A percentile compares a stretch with the other conserved stretches of the same genome.
phyloP scores from a whole-genome alignment of 2,888 invertebrate genomes.

The Agriopis aurantiaria region DNA sequence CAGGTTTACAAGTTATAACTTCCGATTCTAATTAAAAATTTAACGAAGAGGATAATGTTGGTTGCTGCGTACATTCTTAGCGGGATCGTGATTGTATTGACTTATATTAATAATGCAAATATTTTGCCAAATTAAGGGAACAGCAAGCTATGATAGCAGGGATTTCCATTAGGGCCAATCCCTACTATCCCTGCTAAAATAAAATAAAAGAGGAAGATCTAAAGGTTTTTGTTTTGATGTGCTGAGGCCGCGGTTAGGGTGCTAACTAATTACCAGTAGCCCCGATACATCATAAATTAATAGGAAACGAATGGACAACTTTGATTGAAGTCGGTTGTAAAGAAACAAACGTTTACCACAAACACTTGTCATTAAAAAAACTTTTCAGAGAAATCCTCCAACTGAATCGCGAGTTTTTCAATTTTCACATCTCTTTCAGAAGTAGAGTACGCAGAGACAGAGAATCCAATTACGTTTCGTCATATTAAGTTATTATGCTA shows the following conservation, averaged over 20 bases:
- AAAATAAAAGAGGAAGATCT: no score
- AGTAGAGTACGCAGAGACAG: slow-evolving; percentile 55
- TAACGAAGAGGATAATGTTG: slow-evolving; percentile 72
- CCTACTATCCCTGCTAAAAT: no score
- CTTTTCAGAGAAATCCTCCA: slow-evolving; percentile 11
- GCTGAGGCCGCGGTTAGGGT: no score
- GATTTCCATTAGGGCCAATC: neutral
- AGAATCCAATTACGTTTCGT: slow-evolving; percentile 76
- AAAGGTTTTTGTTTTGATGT: no score
- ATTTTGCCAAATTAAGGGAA: neutral
- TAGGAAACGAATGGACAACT: no score
- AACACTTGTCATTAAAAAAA: slow-evolving; percentile 3
- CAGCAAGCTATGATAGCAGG: neutral
- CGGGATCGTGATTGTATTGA: slow-evolving; percentile 10
- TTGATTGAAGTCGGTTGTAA: no score
- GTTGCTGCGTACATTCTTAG: slow-evolving; percentile 47
- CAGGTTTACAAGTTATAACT: slow-evolving; percentile 77
- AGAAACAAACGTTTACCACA: neutral
- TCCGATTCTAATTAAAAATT: slow-evolving; percentile 83
- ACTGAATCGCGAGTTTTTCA: slow-evolving; percentile 39
- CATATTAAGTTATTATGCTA: slow-evolving; percentile 81
- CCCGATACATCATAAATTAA: no score
- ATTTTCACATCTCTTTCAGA: slow-evolving; percentile 52
- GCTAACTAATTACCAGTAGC: no score
- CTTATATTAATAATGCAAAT: neutral